Conservation (phyloP, 2,888 invertebrate genomes). For the Nomada lathburiana region DNA sequence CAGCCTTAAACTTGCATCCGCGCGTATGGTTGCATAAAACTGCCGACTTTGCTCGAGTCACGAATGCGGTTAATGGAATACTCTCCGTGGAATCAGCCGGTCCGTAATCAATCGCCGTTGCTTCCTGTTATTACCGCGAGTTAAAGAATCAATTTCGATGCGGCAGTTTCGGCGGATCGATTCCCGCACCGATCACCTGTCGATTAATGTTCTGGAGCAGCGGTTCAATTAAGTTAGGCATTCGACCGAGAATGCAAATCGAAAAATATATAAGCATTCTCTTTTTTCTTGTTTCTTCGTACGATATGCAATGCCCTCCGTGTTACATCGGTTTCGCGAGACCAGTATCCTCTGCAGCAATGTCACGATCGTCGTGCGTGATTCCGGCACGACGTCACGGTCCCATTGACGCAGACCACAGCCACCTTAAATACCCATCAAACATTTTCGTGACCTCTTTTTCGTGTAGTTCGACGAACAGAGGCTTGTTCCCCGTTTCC, state of each 20-base stretch:
- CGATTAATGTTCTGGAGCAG: conserved; percentile 1
- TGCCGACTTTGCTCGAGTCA: conserved; percentile 16
- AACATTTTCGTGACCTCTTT: conserved; percentile 75
- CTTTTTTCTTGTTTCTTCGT: neutral
- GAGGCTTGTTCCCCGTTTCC: conserved; percentile 63
- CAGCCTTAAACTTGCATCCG: conserved; percentile 58
- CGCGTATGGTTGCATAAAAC: conserved; percentile 51
- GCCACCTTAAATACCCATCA: conserved; percentile 71
- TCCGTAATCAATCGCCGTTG: conserved; percentile 4
- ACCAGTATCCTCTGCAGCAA: conserved; percentile 59
- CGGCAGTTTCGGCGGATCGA: neutral
- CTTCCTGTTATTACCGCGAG: conserved; percentile 33
- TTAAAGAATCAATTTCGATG: conserved; percentile 17
- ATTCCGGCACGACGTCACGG: conserved; percentile 82
- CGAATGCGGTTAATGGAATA: conserved; percentile 38
- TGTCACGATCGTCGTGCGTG: conserved; percentile 78
- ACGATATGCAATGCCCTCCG: neutral
- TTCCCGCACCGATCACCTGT: neutral
- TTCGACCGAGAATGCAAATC: neutral
- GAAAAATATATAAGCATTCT: neutral
- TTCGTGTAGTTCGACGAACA: conserved; percentile 64
- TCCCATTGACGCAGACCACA: conserved; percentile 79
- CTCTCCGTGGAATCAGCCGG: neutral
- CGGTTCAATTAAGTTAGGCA: neutral
- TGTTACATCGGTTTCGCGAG: conserved; percentile 53